These are phyloP conservation scores for Desoria tigrina DNA, from an alignment of 2,888 invertebrate species.

Conservation along the genomic window DNA sequence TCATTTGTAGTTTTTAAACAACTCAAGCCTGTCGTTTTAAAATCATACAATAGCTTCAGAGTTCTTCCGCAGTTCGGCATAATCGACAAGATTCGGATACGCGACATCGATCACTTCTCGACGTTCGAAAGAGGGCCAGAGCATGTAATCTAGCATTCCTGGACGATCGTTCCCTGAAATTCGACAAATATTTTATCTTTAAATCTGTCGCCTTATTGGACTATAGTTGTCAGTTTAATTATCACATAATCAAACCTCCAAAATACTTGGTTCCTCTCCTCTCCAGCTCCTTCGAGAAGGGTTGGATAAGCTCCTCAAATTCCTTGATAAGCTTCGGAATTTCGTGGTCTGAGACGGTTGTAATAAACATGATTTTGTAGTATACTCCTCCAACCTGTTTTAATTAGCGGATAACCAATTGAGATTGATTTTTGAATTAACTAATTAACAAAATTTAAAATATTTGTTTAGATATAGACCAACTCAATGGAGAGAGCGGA, in stretches of 20 bases:
- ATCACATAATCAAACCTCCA: constrained; percentile 52
- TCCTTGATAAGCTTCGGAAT: constrained; percentile 34
- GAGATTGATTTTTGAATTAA: neutral
- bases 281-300: constrained; percentile 57
- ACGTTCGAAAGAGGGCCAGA: constrained; percentile 82
- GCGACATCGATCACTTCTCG: constrained; percentile 36
- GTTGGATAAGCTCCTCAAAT: constrained; percentile 53
- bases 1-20: neutral
- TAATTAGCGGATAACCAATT: neutral
- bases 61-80: constrained; percentile 21
- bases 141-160: constrained; percentile 77
- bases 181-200: neutral
- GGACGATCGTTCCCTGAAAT: constrained; percentile 64
- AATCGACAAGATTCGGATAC: constrained; percentile 26
- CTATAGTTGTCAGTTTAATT: too few species aligned
- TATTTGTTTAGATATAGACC: too few species aligned
- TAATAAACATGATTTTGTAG: constrained; percentile 30
- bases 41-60: constrained; percentile 24
- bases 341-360: constrained; percentile 22
- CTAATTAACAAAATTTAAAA: too few species aligned
- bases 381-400: constrained; percentile 24
- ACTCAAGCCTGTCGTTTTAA: too few species aligned
- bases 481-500: too few species aligned
- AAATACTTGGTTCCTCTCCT: constrained; percentile 57
- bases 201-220: too few species aligned